These are phyloP conservation scores for Syrphus vitripennis DNA, from an alignment of 2,888 invertebrate genomes.

Conservation along the genomic window DNA sequence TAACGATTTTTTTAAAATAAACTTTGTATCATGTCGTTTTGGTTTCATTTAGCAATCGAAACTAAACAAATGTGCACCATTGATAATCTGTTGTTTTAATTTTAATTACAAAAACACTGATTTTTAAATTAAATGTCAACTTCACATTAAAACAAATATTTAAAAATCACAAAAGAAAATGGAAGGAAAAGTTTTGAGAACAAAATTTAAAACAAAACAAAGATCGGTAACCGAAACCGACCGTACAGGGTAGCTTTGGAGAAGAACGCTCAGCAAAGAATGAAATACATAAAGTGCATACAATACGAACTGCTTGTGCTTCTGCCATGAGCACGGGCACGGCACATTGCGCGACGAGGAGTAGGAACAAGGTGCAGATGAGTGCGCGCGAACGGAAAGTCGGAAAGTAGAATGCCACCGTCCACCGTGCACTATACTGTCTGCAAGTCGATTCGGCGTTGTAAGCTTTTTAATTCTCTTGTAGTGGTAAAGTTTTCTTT, in stretches of 20 bases:
- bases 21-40: not conserved
- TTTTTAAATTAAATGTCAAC: conserved; percentile 14
- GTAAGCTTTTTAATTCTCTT: conserved; percentile 29
- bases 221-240: conserved; percentile 52
- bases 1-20: not conserved
- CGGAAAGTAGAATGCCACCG: not conserved
- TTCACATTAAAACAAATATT: not conserved
- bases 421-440: not conserved
- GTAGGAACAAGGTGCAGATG: conserved; percentile 14
- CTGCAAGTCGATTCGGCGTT: not conserved
- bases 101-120: not conserved
- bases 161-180: not conserved
- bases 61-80: conserved; percentile 7
- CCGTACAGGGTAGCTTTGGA: conserved; percentile 73
- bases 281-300: conserved; percentile 68
- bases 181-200: conserved; percentile 15
- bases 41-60: conserved; percentile 20
- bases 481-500: not conserved
- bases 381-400: conserved; percentile 53
- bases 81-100: not conserved
- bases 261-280: conserved; percentile 76
- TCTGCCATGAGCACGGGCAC: not conserved
- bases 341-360: conserved; percentile 16
- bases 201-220: conserved; percentile 49
- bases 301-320: not conserved